phyloP scores from a whole-genome alignment of 1,140 invertebrate species.

The Bombus confusus region DNA sequence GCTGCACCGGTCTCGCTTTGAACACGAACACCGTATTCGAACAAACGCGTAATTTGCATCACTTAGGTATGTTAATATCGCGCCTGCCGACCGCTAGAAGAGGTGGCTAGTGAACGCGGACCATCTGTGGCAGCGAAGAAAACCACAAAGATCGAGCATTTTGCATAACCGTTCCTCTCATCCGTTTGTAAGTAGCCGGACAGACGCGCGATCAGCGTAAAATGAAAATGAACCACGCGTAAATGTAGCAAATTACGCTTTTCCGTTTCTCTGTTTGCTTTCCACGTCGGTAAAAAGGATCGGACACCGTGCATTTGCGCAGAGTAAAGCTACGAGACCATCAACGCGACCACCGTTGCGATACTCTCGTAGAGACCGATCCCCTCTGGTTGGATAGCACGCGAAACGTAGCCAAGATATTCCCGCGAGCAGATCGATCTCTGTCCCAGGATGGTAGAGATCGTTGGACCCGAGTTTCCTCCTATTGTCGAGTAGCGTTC shows the following conservation, averaged over 20 bases:
- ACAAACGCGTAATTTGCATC: slow-evolving; percentile 52
- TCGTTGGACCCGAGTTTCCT: slow-evolving; percentile 1
- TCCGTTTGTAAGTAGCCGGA: neutral
- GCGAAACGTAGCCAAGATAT: slow-evolving; percentile 1
- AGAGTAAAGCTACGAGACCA: neutral
- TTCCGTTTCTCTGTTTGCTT: neutral
- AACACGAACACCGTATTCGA: slow-evolving; percentile 2
- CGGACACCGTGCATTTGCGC: neutral
- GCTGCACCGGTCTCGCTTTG: neutral
- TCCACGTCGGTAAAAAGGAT: neutral
- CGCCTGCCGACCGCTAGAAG: neutral
- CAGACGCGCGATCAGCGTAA: neutral
- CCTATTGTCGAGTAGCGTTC: slow-evolving; percentile 32
- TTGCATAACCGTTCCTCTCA: slow-evolving; percentile 2
- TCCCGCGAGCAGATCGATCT: slow-evolving; percentile 1
- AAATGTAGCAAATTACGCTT: slow-evolving; percentile 26
- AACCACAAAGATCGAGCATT: neutral
- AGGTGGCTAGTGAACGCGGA: neutral
- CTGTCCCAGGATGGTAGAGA: neutral
- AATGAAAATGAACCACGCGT: neutral
- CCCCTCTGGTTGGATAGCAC: neutral
- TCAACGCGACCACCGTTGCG: neutral
- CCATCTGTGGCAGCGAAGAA: neutral
- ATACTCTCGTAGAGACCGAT: neutral
- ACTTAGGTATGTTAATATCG: slow-evolving; percentile 50